Conservation (phyloP, 1,140 invertebrate species). For the Drosophila kanapiae region DNA sequence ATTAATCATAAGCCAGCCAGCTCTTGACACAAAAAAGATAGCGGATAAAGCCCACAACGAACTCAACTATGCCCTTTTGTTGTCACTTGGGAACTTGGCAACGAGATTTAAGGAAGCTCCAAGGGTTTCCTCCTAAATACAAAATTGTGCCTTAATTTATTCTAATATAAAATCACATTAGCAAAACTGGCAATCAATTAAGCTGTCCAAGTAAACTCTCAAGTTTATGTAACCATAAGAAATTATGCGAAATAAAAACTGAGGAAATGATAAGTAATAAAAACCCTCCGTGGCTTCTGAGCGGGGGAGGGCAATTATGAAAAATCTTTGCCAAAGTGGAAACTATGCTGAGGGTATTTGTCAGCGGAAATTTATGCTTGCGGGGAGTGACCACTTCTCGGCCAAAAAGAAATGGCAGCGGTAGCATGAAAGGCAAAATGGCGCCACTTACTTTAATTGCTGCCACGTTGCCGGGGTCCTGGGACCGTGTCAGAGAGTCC, state of each 20-base stretch:
- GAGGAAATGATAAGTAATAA: slow-evolving; percentile 17
- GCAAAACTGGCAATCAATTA: neutral
- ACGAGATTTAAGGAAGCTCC: no score
- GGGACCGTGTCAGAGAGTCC: slow-evolving; percentile 16
- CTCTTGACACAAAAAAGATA: slow-evolving; percentile 7
- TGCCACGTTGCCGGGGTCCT: slow-evolving; percentile 32
- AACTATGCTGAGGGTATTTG: slow-evolving; percentile 47
- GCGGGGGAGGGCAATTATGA: slow-evolving; percentile 34
- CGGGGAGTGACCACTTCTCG: slow-evolving; percentile 16
- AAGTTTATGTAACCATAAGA: neutral
- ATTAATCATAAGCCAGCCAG: slow-evolving; percentile 22
- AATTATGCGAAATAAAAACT: slow-evolving; percentile 16
- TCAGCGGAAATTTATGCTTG: slow-evolving; percentile 51
- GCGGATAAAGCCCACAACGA: neutral
- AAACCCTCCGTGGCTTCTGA: neutral
- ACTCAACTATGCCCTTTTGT: neutral
- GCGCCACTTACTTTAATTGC: slow-evolving; percentile 55
- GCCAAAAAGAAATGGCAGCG: slow-evolving; percentile 40
- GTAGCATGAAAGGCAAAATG: slow-evolving; percentile 37
- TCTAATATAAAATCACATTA: neutral
- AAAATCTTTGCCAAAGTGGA: slow-evolving; percentile 37
- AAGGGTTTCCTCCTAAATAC: no score
- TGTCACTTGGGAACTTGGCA: neutral
- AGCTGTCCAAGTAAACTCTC: neutral
- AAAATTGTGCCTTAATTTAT: neutral